phyloP scores from a whole-genome alignment of 1,140 invertebrate species.

The Meloidogyne chitwoodi region DNA sequence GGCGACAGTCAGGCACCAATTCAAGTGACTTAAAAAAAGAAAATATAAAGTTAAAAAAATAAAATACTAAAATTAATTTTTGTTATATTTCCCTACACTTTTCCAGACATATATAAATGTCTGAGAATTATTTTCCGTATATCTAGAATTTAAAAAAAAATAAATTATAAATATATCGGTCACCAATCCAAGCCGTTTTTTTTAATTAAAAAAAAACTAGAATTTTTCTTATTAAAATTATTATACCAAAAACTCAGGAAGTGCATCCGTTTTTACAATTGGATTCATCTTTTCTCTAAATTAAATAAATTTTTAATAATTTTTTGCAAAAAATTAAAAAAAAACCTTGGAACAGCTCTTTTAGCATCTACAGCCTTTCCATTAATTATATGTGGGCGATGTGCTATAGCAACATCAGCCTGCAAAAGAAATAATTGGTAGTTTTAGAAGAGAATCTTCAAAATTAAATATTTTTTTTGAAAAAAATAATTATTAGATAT shows the following conservation, averaged over 20 bases:
- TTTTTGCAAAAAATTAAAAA: not conserved
- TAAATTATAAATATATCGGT: too few relatives aligned
- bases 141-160: too few relatives aligned
- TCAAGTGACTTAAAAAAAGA: not conserved
- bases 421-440: not conserved
- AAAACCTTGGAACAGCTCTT: conserved; percentile 11
- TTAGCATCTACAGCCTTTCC: conserved; percentile 24
- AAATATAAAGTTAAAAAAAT: too few relatives aligned
- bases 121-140: too few relatives aligned
- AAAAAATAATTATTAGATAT: too few relatives aligned
- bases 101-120: too few relatives aligned
- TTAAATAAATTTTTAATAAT: too few relatives aligned
- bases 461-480: too few relatives aligned
- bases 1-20: not conserved
- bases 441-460: too few relatives aligned
- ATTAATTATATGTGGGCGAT: conserved; percentile 24
- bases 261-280: not conserved
- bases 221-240: not conserved
- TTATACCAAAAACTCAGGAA: not conserved
- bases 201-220: not conserved
- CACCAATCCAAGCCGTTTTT: too few relatives aligned
- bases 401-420: conserved; percentile 9
- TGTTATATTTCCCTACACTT: too few relatives aligned
- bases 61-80: too few relatives aligned
- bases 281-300: conserved; percentile 9